These are phyloP conservation scores for Trichonephila clavipes DNA, from an alignment of 1,140 invertebrate species.

Conservation along the genomic window DNA sequence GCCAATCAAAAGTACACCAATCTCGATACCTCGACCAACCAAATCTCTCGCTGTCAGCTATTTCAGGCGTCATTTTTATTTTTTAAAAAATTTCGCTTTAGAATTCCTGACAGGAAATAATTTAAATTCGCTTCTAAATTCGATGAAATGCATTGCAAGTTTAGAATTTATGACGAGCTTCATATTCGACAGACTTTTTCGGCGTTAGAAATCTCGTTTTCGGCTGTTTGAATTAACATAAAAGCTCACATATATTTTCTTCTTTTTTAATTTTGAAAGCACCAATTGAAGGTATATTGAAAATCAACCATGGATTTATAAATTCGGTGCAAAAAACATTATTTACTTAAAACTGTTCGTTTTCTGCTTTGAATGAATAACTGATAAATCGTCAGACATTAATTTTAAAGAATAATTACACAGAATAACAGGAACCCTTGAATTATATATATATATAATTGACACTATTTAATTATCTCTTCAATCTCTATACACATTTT, in stretches of 20 bases:
- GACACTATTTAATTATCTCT: too few relatives aligned
- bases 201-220: neutral
- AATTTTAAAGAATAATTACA: too few relatives aligned
- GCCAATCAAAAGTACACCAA: constrained; percentile 35
- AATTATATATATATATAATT: too few relatives aligned
- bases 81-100: neutral
- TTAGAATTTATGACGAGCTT: neutral
- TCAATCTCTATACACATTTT: too few relatives aligned
- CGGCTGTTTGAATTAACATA: neutral
- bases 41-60: neutral
- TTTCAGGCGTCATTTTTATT: neutral
- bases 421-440: too few relatives aligned
- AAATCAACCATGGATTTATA: too few relatives aligned
- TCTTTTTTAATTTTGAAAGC: too few relatives aligned
- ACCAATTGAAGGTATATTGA: too few relatives aligned
- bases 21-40: neutral
- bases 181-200: neutral
- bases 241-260: neutral
- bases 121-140: constrained; percentile 2
- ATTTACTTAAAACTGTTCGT: too few relatives aligned
- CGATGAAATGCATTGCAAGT: neutral
- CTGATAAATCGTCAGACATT: too few relatives aligned
- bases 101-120: neutral
- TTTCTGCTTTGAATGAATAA: too few relatives aligned
- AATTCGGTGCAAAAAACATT: too few relatives aligned